Conservation (phyloP, 2,797 vertebrate species). For the Premnoplex brunnescens region DNA sequence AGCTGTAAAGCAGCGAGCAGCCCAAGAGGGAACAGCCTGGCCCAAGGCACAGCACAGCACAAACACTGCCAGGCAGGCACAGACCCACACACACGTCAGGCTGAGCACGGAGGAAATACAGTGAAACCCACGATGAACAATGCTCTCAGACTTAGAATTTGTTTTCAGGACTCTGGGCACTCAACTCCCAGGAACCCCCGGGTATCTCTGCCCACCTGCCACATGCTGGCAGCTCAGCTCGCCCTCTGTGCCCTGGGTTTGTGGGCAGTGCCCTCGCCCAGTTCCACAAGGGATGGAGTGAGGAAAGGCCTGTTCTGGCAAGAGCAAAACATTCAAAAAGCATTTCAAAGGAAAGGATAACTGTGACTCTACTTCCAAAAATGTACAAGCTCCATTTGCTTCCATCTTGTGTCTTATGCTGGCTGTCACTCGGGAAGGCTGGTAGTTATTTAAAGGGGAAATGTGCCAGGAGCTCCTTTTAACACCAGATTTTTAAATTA, state of each 20-base stretch:
- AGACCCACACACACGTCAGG: neutral
- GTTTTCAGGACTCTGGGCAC: neutral
- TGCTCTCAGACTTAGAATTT: neutral
- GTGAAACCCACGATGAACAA: neutral
- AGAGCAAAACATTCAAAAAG: neutral
- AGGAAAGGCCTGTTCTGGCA: neutral
- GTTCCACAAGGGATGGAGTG: neutral
- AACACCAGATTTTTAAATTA: neutral
- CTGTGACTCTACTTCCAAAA: neutral
- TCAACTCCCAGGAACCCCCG: neutral
- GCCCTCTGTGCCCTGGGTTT: too few relatives aligned
- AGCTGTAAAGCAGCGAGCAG: neutral
- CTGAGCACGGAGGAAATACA: fast-evolving
- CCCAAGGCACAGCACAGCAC: neutral
- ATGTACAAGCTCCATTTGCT: neutral
- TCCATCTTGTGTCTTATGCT: neutral
- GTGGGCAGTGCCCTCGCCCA: neutral
- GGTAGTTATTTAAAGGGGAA: neutral
- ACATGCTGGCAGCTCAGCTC: neutral
- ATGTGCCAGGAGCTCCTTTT: neutral
- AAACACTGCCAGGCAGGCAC: neutral
- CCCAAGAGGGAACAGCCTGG: neutral
- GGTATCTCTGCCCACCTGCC: neutral
- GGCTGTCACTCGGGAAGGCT: neutral
- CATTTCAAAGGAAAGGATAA: neutral